Evolutionary conservation across 2,888 invertebrate species (phyloP), one percentile per base, ranked within the genome.

Genomic region (Meliscaeva auricollis): DNA sequence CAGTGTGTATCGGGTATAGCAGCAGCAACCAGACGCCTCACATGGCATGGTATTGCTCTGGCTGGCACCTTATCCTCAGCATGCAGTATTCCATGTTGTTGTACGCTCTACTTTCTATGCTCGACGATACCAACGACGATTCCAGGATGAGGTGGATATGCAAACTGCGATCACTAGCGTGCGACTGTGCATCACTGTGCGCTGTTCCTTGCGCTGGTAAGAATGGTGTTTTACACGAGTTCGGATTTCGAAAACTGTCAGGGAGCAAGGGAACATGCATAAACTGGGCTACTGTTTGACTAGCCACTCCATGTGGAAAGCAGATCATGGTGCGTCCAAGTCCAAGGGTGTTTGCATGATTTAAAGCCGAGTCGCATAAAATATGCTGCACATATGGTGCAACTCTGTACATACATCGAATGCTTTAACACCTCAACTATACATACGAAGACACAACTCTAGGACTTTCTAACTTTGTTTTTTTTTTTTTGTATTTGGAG

Each of bases 271-370:
- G 52, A 69, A 87, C 87, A 87, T 82, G 70, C 69, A 78, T 81
- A 87, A 87, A 87, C 87, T 87, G 87, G 87, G 87, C 87, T 87
- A 87, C 87, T 80, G 87, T 85, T 85, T 87, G 85, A 81, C 81
- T 81, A 85, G 85, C 70, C 84, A 76, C 66, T 73, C 69, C 72
- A 81, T 85, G 76, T 76, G 72, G 75, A 80, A 76, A 68, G 48
- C 79, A 79, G 17, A 84, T 70, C 75, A 70, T 64, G 79, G 70
- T 74, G 75, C 75, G 75, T 75, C 70, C 52, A 38, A 58, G 70
- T 75, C 70, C 52, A 46, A 58, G 75, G 68, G 76, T 76, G 81
- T 81, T 77, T 38, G 46, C 68, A 85, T 81, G 81, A 85, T 85
- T 77, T 81, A 81, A 84, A 62, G 38, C 70, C 56, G 11, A 58